Evolutionary conservation across 2,888 invertebrate genomes (phyloP).

Genomic region (Horisme vitalbata): DNA sequence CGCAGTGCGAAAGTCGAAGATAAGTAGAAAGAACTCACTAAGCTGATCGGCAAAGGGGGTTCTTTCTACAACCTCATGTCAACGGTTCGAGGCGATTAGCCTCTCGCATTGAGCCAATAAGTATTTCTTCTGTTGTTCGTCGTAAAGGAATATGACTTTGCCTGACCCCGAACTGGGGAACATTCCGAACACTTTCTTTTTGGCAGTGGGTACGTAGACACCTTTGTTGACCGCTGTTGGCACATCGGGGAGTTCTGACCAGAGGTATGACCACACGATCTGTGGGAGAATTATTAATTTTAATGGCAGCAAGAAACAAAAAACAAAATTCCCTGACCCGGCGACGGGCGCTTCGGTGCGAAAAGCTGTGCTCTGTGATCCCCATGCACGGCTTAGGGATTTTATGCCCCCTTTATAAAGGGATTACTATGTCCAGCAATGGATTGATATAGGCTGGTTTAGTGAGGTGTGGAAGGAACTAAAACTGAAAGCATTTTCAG

Average conservation of each 20-base stretch:
- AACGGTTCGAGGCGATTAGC: conserved; percentile 64
- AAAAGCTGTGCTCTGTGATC: no score
- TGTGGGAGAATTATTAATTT: conserved; percentile 42
- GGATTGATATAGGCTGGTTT: no score
- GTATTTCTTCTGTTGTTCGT: conserved; percentile 71
- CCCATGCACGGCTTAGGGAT: no score
- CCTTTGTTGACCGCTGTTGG: conserved; percentile 88
- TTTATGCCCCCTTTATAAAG: no score
- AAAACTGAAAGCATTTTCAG: no score
- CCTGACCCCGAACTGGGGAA: conserved; percentile 85
- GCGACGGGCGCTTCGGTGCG: no score
- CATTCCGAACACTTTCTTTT: conserved; percentile 84
- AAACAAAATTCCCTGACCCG: no score
- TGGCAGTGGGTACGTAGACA: conserved; percentile 84
- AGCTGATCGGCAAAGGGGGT: conserved; percentile 49
- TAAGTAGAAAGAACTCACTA: conserved; percentile 71
- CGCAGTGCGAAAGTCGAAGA: conserved; percentile 69
- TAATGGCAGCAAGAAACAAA: no score
- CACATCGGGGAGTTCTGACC: conserved; percentile 88
- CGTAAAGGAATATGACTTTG: conserved; percentile 80
- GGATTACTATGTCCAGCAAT: no score
- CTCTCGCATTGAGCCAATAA: conserved; percentile 69
- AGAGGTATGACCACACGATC: conserved; percentile 90
- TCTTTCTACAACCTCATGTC: conserved; percentile 76
- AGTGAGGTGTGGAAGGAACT: no score